These are phyloP conservation scores for Nyctibius bracteatus DNA, from an alignment of 2,113 vertebrate species.

Conservation along the genomic window DNA sequence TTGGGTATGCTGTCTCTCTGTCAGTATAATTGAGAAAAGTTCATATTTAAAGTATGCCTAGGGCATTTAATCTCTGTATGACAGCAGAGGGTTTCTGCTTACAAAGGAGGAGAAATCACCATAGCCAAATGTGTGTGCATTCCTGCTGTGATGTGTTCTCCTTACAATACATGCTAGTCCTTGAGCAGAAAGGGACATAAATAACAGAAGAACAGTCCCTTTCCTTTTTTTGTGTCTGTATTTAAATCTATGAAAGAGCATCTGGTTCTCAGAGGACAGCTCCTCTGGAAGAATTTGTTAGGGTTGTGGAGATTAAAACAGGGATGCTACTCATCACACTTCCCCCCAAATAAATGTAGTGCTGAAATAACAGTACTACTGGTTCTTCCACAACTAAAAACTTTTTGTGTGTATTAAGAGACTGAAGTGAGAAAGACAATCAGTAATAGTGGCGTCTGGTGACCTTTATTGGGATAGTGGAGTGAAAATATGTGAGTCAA, in stretches of 20 bases:
- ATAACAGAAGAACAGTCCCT: neutral
- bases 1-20: neutral
- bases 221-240: neutral
- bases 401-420: neutral
- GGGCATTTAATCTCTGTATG: neutral
- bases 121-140: neutral
- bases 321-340: neutral
- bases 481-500: neutral
- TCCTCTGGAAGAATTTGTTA: neutral
- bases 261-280: neutral
- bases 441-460: constrained; percentile 53
- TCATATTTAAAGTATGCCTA: neutral
- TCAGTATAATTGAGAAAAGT: neutral
- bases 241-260: neutral
- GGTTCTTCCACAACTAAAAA: neutral
- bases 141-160: constrained; percentile 33
- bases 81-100: neutral
- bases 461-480: neutral
- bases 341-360: neutral
- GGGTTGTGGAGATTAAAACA: neutral
- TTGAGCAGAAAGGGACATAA: neutral
- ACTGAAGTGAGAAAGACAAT: neutral
- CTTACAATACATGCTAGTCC: neutral
- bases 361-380: neutral
- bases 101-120: neutral